phyloP scores from a whole-genome alignment of 2,888 invertebrate species.

The Lycia hirtaria region DNA sequence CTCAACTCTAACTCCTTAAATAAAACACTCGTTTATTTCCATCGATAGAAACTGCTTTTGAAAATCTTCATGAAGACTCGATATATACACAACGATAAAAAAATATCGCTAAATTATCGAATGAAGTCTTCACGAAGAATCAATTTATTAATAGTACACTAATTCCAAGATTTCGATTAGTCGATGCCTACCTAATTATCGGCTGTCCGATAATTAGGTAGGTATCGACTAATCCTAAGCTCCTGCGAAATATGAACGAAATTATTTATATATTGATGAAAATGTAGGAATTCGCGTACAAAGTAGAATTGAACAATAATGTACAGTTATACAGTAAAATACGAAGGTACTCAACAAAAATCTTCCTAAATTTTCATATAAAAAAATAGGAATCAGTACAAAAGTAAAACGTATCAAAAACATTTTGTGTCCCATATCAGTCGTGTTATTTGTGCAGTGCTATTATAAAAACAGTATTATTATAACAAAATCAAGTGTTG shows the following conservation, averaged over 20 bases:
- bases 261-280: constrained; percentile 42
- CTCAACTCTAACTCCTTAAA: constrained; percentile 42
- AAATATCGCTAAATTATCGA: constrained; percentile 68
- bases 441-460: constrained; percentile 82
- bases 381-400: constrained; percentile 75
- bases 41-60: constrained; percentile 50
- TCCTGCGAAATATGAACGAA: constrained; percentile 42
- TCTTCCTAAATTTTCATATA: constrained; percentile 58
- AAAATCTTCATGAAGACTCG: constrained; percentile 55
- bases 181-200: constrained; percentile 19
- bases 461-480: constrained; percentile 71
- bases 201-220: too few species aligned
- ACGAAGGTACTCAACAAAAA: constrained; percentile 68
- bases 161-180: constrained; percentile 48
- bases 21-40: constrained; percentile 37
- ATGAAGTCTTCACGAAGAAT: constrained; percentile 62
- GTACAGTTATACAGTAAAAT: constrained; percentile 66
- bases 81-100: constrained; percentile 49
- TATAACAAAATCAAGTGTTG: constrained; percentile 76
- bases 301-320: constrained; percentile 49
- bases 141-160: constrained; percentile 56
- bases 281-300: constrained; percentile 64
- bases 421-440: constrained; percentile 84
- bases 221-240: too few species aligned
- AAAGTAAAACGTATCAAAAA: constrained; percentile 82